Evolutionary conservation across 2,797 vertebrate species (phyloP).

Genomic region (Euthynnus affinis): DNA sequence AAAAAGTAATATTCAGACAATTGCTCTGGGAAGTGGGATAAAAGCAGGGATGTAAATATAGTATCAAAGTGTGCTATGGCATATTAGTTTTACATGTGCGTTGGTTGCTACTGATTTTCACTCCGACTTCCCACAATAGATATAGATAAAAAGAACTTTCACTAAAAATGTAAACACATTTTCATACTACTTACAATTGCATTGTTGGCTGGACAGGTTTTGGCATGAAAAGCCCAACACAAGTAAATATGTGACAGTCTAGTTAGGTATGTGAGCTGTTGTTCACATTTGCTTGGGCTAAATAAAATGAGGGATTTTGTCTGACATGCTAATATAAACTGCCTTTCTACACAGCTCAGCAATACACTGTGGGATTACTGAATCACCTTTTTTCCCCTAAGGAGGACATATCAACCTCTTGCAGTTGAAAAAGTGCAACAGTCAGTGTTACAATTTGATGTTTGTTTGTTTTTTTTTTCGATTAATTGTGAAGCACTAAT

Average conservation of each 20-base stretch:
- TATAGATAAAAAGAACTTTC: neutral
- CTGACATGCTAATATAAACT: neutral
- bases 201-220: neutral
- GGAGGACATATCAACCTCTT: conserved; percentile 19
- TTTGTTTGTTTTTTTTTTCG: too few species aligned
- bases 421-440: conserved; percentile 51
- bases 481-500: conserved; percentile 37
- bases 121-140: neutral
- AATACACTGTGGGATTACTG: conserved; percentile 6
- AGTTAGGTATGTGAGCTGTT: conserved; percentile 1
- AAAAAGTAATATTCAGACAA: neutral
- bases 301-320: neutral
- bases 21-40: neutral
- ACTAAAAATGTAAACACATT: neutral
- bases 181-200: neutral
- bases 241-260: conserved; percentile 2
- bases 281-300: neutral
- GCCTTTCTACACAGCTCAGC: conserved; percentile 29
- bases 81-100: neutral
- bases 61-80: too few species aligned
- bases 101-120: neutral
- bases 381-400: neutral
- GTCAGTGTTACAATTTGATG: conserved; percentile 20
- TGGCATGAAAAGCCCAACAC: neutral
- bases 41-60: neutral